Percentiles rank a stretch among this genome's conserved stretches.
phyloP scores from a whole-genome alignment of 1,140 invertebrate genomes.

The Drosophila ambigua region DNA sequence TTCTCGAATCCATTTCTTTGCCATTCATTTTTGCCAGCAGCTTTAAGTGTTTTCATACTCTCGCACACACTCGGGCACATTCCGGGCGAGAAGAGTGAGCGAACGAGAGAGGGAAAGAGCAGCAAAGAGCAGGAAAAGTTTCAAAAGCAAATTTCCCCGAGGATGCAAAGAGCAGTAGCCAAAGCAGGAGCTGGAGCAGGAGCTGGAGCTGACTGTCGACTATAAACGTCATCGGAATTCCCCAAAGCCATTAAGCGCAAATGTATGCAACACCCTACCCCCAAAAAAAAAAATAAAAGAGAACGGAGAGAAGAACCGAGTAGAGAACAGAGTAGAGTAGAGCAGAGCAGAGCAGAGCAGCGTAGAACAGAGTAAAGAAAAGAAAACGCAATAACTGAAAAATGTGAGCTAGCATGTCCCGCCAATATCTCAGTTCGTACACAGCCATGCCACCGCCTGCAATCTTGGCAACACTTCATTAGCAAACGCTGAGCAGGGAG shows the following conservation, averaged over 20 bases:
- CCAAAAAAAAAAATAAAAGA: conserved; percentile 17
- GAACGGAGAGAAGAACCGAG: conserved; percentile 1
- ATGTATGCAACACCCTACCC: conserved; percentile 75
- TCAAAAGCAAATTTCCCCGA: conserved; percentile 78
- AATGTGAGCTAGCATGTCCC: conserved; percentile 64
- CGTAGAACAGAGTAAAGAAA: conserved; percentile 12
- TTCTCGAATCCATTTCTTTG: conserved; percentile 24
- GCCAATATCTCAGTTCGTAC: conserved; percentile 30
- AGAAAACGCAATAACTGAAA: conserved; percentile 64
- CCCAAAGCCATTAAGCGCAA: conserved; percentile 81
- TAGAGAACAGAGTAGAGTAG: neutral
- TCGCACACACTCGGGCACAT: too few species aligned
- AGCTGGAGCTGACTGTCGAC: conserved; percentile 45
- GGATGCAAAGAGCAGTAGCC: conserved; percentile 54
- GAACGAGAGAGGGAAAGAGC: neutral
- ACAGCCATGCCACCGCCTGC: neutral
- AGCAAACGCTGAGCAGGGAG: conserved; percentile 45
- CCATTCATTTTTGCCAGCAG: conserved; percentile 10
- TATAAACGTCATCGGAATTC: conserved; percentile 81
- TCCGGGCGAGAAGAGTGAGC: neutral
- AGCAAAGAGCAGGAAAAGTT: conserved; percentile 48
- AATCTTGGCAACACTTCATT: conserved; percentile 77
- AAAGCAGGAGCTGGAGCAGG: conserved; percentile 12
- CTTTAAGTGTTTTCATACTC: conserved; percentile 62
- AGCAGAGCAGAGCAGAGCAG: neutral